Evolutionary conservation across 1,140 invertebrate genomes (phyloP), one percentile per base, ranked within the genome.

Genomic region (Caenorhabditis remanei): DNA sequence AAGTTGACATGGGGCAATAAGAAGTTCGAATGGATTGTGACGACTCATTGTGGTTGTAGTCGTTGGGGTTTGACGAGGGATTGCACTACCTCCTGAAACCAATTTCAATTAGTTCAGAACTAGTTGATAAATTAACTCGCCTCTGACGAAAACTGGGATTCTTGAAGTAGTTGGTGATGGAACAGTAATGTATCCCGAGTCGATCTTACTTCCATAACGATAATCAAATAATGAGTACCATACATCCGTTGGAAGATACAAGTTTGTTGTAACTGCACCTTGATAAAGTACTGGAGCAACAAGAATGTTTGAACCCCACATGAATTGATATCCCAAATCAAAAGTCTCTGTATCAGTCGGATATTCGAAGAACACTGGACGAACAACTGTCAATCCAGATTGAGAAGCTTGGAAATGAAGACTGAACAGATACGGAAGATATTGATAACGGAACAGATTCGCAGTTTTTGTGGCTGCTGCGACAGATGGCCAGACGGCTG

Each of bases 361-460:
- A 55, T 88, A 90, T 79, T 89, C 89, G 56, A 87, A 90, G 53
- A 88, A 88, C 16, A 87, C 43, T 14, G 87, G 87, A 32, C 71
- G 48, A 43, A 88, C 58, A 0, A 88, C 87, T 16, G 87, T 87
- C 8, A 58, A 40, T 24, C 87, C 87, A 21, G 41, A 3, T 16
- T 19, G 48, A 21, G 87, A 87, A 11, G 87, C 87, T 21, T 61
- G 48, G 71, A 88, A 88, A 87, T 88, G 87, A 19, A 88, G 65
- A 56, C 86, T 88, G 86, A 88, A 84, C 13, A 92, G 86, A 85
- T 93, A 93, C 7, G 92, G 92, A 19, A 92, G 83, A 83, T 93
- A 89, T 63, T 84, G 71, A 65, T 92, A 92, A 8, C 92, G 89
- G 84, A 91, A 93, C 6, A 88, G 32, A 67, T 91, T 89, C n/a